phyloP scores from a whole-genome alignment of 2,113 vertebrate species.

The Antechinus stuartii region DNA sequence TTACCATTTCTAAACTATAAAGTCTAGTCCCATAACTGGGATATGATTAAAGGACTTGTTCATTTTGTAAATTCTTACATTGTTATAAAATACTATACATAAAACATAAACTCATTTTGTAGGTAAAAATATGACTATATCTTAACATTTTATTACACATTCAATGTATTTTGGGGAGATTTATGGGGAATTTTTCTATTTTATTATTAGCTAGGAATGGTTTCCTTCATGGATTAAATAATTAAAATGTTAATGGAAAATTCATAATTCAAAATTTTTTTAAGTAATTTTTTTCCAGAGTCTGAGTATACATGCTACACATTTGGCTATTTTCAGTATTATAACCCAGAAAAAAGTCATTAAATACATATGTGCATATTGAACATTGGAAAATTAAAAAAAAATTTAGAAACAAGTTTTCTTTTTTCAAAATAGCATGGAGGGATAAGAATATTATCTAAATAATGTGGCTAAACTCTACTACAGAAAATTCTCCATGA shows the following conservation, averaged over 20 bases:
- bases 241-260: slow-evolving; percentile 79
- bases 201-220: slow-evolving; percentile 68
- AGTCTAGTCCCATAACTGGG: slow-evolving; percentile 44
- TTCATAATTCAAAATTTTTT: slow-evolving; percentile 67
- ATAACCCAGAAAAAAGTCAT: slow-evolving; percentile 61
- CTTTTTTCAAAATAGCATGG: not conserved
- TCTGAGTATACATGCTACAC: slow-evolving; percentile 39
- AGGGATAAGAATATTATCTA: not conserved
- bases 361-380: slow-evolving; percentile 69
- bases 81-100: slow-evolving; percentile 64
- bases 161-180: slow-evolving; percentile 72
- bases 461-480: slow-evolving; percentile 16
- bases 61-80: slow-evolving; percentile 58
- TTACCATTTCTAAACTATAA: slow-evolving; percentile 43
- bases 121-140: slow-evolving; percentile 68
- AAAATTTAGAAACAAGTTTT: not conserved
- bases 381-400: slow-evolving; percentile 49
- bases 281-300: not conserved
- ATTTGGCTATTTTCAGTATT: slow-evolving; percentile 67
- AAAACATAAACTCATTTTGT: slow-evolving; percentile 73
- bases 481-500: not conserved
- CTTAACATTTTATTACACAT: slow-evolving; percentile 60
- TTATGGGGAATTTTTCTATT: slow-evolving; percentile 74
- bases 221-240: slow-evolving; percentile 78
- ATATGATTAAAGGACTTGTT: slow-evolving; percentile 61